A percentile compares a stretch with the other conserved stretches of the same genome.
These are phyloP conservation scores for Trissolcus basalis DNA, from an alignment of 1,140 invertebrate species.

Conservation along the genomic window DNA sequence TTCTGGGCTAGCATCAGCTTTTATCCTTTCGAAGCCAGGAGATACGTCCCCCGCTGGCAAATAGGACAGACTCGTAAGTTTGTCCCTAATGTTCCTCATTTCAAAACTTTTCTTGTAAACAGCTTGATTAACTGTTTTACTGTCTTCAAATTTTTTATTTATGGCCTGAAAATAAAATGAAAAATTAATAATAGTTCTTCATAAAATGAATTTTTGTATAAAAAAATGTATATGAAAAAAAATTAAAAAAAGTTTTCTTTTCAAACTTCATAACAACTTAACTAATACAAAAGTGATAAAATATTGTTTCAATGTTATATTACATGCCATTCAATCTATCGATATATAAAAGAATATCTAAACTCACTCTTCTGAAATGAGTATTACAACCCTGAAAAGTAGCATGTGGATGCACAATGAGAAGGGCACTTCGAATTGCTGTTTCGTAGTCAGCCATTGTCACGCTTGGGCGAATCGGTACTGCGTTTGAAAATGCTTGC, in stretches of 20 bases:
- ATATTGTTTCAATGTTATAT: no score
- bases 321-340: no score
- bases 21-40: neutral
- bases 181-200: neutral
- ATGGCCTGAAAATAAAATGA: neutral
- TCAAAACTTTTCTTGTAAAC: neutral
- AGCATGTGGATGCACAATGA: neutral
- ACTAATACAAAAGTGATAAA: no score
- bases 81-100: neutral
- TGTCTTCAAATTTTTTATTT: neutral
- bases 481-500: neutral
- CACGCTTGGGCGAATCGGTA: neutral
- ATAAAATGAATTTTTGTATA: no score
- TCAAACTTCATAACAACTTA: neutral
- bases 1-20: neutral
- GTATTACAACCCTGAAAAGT: neutral
- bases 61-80: neutral
- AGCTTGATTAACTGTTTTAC: neutral
- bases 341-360: neutral
- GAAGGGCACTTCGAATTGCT: neutral
- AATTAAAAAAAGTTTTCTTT: no score
- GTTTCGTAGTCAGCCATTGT: neutral
- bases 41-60: neutral
- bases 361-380: neutral
- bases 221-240: no score